These are phyloP conservation scores for Yasuhikotakia modesta DNA, from an alignment of 2,797 vertebrate genomes.

Conservation along the genomic window DNA sequence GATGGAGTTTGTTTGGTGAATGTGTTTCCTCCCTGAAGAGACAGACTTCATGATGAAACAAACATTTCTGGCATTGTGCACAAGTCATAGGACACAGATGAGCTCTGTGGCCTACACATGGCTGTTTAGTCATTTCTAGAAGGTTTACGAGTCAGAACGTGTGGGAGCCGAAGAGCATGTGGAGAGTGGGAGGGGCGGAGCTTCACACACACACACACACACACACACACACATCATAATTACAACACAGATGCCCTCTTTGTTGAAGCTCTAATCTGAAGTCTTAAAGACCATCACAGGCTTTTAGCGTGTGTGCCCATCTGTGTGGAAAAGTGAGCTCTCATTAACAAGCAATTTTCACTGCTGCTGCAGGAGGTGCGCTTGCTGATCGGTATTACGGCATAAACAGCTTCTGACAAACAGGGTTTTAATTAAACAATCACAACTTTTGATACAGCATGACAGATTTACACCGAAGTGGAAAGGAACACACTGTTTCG, in stretches of 20 bases:
- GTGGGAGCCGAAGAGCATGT: conserved; percentile 58
- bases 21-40: conserved; percentile 2
- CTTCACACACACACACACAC: conserved; percentile 42
- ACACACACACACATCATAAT: conserved; percentile 37
- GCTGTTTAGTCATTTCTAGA: conserved; percentile 56
- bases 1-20: conserved; percentile 11
- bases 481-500: not conserved
- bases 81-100: conserved; percentile 19
- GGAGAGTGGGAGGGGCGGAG: conserved; percentile 57
- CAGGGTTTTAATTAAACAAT: conserved; percentile 3
- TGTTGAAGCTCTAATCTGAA: conserved; percentile 22
- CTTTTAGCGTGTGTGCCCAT: not conserved
- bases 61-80: conserved; percentile 35
- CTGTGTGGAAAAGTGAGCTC: not conserved
- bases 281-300: conserved; percentile 10
- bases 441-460: not conserved
- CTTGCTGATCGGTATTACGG: not conserved
- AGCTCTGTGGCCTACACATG: conserved; percentile 45
- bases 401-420: conserved; percentile 37
- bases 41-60: conserved; percentile 28
- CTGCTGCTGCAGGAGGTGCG: conserved; percentile 1
- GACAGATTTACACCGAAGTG: not conserved
- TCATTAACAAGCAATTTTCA: conserved; percentile 17
- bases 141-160: conserved; percentile 46
- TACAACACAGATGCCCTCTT: conserved; percentile 47